Evolutionary conservation across 2,888 invertebrate genomes (phyloP).

Genomic region (Pachycephus smyrnensis): DNA sequence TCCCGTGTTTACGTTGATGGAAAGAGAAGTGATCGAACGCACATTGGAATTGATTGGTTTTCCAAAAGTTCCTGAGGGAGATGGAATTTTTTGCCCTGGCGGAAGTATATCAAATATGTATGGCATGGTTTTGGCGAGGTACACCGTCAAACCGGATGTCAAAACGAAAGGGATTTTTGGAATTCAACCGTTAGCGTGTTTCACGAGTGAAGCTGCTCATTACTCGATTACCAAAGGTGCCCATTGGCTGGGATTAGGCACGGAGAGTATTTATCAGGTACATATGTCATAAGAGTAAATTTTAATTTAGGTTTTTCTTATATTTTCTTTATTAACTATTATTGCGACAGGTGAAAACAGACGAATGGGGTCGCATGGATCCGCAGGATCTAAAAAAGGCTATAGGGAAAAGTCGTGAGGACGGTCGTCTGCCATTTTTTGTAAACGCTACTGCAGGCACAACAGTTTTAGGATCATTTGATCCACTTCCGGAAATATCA

Average conservation of each 20-base stretch:
- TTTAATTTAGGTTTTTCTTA: neutral
- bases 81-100: constrained; percentile 84
- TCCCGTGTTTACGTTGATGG: constrained; percentile 82
- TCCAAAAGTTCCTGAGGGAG: constrained; percentile 70
- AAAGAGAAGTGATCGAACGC: constrained; percentile 74
- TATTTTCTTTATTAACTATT: constrained; percentile 2
- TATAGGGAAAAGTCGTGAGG: constrained; percentile 67
- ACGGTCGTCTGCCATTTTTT: constrained; percentile 74
- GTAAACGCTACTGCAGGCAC: constrained; percentile 85
- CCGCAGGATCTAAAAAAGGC: constrained; percentile 72
- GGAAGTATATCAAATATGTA: constrained; percentile 86
- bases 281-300: neutral
- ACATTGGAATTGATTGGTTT: constrained; percentile 75
- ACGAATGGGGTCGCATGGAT: constrained; percentile 77
- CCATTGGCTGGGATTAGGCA: constrained; percentile 87
- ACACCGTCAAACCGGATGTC: constrained; percentile 74
- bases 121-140: constrained; percentile 80
- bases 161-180: constrained; percentile 76
- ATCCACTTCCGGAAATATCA: constrained; percentile 77
- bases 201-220: constrained; percentile 85
- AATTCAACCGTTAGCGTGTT: constrained; percentile 76
- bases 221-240: constrained; percentile 86
- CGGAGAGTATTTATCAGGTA: constrained; percentile 72
- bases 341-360: constrained; percentile 74
- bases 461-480: constrained; percentile 87